These are phyloP conservation scores for Ibycter americanus DNA, from an alignment of 2,797 vertebrate species.

Conservation along the genomic window DNA sequence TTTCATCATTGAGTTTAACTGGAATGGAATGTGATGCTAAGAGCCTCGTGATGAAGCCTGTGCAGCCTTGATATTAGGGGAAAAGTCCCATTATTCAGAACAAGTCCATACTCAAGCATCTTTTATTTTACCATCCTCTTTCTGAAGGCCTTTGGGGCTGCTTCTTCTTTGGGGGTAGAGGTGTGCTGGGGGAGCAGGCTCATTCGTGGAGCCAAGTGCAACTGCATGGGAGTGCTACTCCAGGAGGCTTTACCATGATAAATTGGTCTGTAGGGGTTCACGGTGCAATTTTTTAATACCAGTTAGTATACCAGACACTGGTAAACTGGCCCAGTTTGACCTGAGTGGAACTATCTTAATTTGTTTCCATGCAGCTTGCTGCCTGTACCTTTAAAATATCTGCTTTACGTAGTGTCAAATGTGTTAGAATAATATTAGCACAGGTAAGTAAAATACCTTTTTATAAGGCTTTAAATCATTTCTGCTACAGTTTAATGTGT, in stretches of 20 bases:
- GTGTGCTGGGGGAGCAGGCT: not conserved
- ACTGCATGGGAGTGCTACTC: not conserved
- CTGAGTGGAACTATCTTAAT: not conserved
- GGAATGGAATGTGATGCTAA: not conserved
- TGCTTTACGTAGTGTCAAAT: slow-evolving; percentile 48
- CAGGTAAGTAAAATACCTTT: slow-evolving; percentile 47
- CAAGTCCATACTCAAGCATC: not conserved
- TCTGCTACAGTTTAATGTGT: slow-evolving; percentile 38
- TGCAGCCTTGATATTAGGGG: not conserved
- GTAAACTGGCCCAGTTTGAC: slow-evolving; percentile 24
- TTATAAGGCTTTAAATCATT: slow-evolving; percentile 35
- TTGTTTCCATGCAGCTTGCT: not conserved
- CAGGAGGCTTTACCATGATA: not conserved
- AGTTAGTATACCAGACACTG: not conserved
- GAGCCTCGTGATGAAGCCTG: not conserved
- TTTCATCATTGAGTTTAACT: not conserved
- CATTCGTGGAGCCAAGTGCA: not conserved
- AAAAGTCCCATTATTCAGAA: not conserved
- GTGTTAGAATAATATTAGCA: slow-evolving; percentile 45
- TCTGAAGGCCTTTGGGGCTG: not conserved
- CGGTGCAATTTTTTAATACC: not conserved
- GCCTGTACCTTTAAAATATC: slow-evolving; percentile 12
- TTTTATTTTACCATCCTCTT: not conserved
- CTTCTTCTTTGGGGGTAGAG: not conserved
- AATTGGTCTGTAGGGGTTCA: not conserved